Evolutionary conservation across 2,888 invertebrate species (phyloP).

Genomic region (Orchesella flavescens): DNA sequence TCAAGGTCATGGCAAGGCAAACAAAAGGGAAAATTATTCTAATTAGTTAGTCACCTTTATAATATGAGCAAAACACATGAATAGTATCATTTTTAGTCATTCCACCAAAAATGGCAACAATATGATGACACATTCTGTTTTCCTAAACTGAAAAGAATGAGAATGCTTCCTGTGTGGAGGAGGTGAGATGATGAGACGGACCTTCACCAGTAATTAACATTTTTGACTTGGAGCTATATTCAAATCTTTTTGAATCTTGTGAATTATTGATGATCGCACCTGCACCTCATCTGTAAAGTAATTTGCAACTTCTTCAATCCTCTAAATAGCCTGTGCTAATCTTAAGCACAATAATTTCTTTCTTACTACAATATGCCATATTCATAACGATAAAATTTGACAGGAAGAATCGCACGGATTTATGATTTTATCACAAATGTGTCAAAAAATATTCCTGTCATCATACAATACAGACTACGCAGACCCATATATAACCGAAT

Average conservation of each 20-base stretch:
- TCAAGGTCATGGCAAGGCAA: not conserved
- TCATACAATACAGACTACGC: not conserved
- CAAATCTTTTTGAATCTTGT: too few relatives aligned
- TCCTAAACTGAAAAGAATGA: not conserved
- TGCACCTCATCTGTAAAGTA: too few relatives aligned
- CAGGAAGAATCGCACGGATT: not conserved
- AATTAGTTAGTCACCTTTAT: too few relatives aligned
- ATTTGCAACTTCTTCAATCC: too few relatives aligned
- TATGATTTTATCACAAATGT: conserved; percentile 37
- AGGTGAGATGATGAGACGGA: not conserved
- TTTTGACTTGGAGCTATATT: conserved; percentile 27
- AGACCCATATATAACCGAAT: too few relatives aligned
- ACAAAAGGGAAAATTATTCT: not conserved
- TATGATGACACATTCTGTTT: conserved; percentile 26
- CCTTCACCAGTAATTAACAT: conserved; percentile 41
- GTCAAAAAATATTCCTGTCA: conserved; percentile 25
- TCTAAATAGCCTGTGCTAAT: too few relatives aligned
- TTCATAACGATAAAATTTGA: not conserved
- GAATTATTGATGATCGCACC: too few relatives aligned
- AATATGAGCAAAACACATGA: too few relatives aligned
- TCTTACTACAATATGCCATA: too few relatives aligned
- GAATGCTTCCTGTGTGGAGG: not conserved
- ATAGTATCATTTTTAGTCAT: not conserved
- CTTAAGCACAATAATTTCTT: too few relatives aligned
- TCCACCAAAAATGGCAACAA: conserved; percentile 52